phyloP scores from a whole-genome alignment of 2,888 invertebrate genomes.

The Lithophane ornitopus region DNA sequence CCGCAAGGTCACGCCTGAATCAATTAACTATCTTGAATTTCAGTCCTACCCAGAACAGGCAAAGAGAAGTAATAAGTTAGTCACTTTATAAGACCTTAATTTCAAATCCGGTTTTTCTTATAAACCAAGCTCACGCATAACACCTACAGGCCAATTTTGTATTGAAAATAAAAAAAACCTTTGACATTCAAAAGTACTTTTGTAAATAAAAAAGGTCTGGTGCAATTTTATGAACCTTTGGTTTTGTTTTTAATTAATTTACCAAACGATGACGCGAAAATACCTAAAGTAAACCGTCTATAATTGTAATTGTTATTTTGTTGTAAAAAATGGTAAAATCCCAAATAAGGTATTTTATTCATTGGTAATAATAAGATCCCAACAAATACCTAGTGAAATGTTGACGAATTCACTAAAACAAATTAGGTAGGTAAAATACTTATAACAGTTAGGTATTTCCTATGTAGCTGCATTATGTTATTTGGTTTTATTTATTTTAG shows the following conservation, averaged over 20 bases:
- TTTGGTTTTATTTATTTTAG: not conserved
- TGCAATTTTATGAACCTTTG: constrained; percentile 37
- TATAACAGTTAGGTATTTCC: not conserved
- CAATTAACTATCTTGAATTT: too few species aligned
- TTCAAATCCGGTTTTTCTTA: constrained; percentile 44
- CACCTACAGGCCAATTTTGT: constrained; percentile 39
- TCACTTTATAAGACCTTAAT: constrained; percentile 39
- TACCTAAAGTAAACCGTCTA: constrained; percentile 14
- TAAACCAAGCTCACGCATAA: constrained; percentile 33
- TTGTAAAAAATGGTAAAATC: not conserved
- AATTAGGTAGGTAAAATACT: not conserved
- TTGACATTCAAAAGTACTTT: constrained; percentile 52
- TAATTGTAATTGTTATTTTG: constrained; percentile 8
- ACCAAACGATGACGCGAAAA: not conserved
- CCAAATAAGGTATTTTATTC: not conserved
- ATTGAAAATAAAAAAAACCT: constrained; percentile 39
- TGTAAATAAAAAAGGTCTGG: constrained; percentile 43
- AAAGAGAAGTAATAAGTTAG: constrained; percentile 29
- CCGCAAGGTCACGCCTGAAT: too few species aligned
- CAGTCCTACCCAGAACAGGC: not conserved
- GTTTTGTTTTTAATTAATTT: constrained; percentile 34
- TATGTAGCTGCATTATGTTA: not conserved
- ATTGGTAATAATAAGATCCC: not conserved
- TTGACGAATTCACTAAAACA: not conserved
- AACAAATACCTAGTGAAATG: not conserved